Conservation (phyloP, 2,888 invertebrate species). For the Nephrocerus scutellatus region DNA sequence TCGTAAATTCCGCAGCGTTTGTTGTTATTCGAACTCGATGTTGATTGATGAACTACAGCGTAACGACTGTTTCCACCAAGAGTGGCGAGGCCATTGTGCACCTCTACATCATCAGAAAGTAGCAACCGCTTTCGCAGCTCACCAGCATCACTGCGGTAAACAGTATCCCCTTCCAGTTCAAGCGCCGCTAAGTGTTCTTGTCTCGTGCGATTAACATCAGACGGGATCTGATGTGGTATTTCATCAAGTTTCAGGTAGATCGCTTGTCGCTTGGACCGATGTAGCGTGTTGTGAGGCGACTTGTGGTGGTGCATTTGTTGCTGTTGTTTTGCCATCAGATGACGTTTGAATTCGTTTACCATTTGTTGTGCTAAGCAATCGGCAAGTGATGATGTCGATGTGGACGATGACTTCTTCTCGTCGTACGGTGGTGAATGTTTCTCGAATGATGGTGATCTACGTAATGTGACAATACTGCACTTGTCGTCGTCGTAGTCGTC, state of each 20-base stretch:
- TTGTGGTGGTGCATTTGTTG: slow-evolving; percentile 15
- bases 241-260: slow-evolving; percentile 28
- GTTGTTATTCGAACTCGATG: slow-evolving; percentile 5
- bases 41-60: slow-evolving; percentile 17
- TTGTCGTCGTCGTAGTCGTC: neutral
- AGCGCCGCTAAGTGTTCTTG: slow-evolving; percentile 8
- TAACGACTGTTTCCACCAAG: slow-evolving; percentile 14
- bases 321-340: slow-evolving; percentile 34
- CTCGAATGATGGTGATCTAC: slow-evolving; percentile 13
- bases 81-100: neutral
- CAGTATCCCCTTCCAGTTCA: slow-evolving; percentile 13
- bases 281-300: slow-evolving; percentile 9
- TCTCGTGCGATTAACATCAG: slow-evolving; percentile 1
- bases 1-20: slow-evolving; percentile 39
- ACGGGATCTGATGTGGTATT: no score
- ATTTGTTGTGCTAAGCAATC: slow-evolving; percentile 25
- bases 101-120: neutral
- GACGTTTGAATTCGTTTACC: slow-evolving; percentile 40
- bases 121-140: slow-evolving; percentile 5
- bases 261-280: slow-evolving; percentile 24
- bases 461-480: slow-evolving; percentile 1
- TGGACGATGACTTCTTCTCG: neutral
- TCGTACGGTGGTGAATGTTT: neutral
- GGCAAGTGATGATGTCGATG: slow-evolving; percentile 11
- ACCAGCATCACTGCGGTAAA: slow-evolving; percentile 2